phyloP scores from a whole-genome alignment of 2,888 invertebrate genomes.

The Scaeva pyrastri region DNA sequence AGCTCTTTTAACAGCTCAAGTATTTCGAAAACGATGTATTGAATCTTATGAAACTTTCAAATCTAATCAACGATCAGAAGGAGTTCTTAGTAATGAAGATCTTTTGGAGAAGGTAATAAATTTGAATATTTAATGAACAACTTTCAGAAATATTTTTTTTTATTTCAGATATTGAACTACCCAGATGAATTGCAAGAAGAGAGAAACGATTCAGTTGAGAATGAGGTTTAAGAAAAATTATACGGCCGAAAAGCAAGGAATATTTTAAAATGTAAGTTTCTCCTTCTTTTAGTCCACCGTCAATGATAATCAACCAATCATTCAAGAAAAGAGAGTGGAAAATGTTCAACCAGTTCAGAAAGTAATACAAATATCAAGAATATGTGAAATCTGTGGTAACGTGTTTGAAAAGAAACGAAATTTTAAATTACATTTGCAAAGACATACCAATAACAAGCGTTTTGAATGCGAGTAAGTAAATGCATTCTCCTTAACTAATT shows the following conservation, averaged over 20 bases:
- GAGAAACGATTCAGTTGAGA: background rate
- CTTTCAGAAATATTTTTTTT: background rate
- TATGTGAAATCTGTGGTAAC: conserved; percentile 65
- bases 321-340: background rate
- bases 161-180: conserved; percentile 7
- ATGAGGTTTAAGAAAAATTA: background rate
- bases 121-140: background rate
- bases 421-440: conserved; percentile 48
- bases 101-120: conserved; percentile 3
- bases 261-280: background rate
- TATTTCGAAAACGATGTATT: conserved; percentile 45
- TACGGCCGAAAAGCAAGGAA: background rate
- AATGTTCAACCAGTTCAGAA: background rate
- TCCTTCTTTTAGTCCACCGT: background rate
- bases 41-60: conserved; percentile 28
- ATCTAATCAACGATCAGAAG: background rate
- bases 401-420: conserved; percentile 39
- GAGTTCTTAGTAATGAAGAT: background rate
- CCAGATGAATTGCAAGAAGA: background rate
- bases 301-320: background rate
- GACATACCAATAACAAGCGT: conserved; percentile 60
- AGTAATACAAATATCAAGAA: conserved; percentile 8
- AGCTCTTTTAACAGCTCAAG: conserved; percentile 44
- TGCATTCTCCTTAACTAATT: too few relatives aligned
- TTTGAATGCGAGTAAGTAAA: conserved; percentile 65